Evolutionary conservation across 2,113 vertebrate species (phyloP).

Genomic region (Puma concolor): DNA sequence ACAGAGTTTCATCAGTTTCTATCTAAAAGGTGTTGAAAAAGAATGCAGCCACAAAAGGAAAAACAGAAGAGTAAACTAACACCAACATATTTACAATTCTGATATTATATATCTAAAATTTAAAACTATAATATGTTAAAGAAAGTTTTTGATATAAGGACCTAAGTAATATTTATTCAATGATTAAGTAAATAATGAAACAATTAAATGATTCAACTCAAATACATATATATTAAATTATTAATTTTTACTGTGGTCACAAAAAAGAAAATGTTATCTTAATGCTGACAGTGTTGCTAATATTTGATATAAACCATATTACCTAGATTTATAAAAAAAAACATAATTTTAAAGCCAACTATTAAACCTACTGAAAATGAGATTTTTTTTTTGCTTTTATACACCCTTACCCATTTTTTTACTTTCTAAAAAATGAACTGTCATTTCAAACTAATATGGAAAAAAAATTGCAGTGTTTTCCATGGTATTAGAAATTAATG

Average conservation of each 20-base stretch:
- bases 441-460: not conserved
- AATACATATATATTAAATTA: not conserved
- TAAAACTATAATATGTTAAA: not conserved
- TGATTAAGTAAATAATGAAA: not conserved
- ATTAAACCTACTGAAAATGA: not conserved
- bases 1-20: not conserved
- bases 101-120: not conserved
- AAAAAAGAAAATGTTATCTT: not conserved
- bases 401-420: accelerated
- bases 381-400: not conserved
- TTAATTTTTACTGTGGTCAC: not conserved
- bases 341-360: not conserved
- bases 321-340: not conserved
- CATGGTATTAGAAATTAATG: not conserved
- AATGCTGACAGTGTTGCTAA: not conserved
- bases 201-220: not conserved
- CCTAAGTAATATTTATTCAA: not conserved
- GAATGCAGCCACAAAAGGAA: not conserved
- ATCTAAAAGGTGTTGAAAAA: not conserved
- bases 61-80: not conserved
- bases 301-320: not conserved
- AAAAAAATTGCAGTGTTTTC: not conserved
- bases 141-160: not conserved
- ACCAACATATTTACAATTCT: not conserved
- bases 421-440: not conserved